Evolutionary conservation across 2,888 invertebrate genomes (phyloP).

Genomic region (Epinotia bilunana): DNA sequence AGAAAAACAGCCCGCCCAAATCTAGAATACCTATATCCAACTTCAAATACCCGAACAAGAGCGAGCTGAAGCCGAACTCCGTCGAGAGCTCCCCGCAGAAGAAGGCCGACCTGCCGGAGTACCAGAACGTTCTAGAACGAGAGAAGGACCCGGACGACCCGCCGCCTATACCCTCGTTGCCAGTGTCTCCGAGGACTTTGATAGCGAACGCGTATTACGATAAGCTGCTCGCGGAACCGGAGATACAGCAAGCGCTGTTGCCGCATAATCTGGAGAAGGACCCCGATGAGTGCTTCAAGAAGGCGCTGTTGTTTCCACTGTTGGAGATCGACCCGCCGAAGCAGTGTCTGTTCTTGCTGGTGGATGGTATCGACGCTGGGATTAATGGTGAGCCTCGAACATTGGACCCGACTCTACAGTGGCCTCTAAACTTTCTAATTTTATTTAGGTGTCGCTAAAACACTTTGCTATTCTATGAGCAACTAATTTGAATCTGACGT

Average conservation of each 20-base stretch:
- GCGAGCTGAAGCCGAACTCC: conserved; percentile 63
- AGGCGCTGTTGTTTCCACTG: conserved; percentile 93
- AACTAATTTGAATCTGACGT: no score
- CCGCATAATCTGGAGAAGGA: conserved; percentile 93
- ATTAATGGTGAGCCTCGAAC: conserved; percentile 57
- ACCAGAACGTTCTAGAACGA: conserved; percentile 69
- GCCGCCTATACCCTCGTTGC: conserved; percentile 80
- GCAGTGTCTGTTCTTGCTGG: conserved; percentile 92
- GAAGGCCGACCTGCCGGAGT: conserved; percentile 62
- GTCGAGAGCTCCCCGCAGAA: conserved; percentile 73
- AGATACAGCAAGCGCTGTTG: conserved; percentile 91
- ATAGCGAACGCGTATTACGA: conserved; percentile 92
- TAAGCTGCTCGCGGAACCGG: conserved; percentile 89
- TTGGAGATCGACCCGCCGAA: conserved; percentile 94
- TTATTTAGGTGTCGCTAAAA: no score
- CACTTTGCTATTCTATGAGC: no score
- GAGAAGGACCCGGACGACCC: conserved; percentile 64
- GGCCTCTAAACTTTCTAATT: no score
- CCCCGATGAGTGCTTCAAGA: conserved; percentile 96
- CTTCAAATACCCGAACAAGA: conserved; percentile 78
- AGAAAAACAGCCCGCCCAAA: conserved; percentile 65
- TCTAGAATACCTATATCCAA: conserved; percentile 79
- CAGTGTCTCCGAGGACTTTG: conserved; percentile 74
- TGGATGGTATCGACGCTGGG: conserved; percentile 96
- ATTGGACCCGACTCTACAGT: no score